Base-by-base conservation (phyloP, 2,113 vertebrate species). In the Callionymus lyra region DNA sequence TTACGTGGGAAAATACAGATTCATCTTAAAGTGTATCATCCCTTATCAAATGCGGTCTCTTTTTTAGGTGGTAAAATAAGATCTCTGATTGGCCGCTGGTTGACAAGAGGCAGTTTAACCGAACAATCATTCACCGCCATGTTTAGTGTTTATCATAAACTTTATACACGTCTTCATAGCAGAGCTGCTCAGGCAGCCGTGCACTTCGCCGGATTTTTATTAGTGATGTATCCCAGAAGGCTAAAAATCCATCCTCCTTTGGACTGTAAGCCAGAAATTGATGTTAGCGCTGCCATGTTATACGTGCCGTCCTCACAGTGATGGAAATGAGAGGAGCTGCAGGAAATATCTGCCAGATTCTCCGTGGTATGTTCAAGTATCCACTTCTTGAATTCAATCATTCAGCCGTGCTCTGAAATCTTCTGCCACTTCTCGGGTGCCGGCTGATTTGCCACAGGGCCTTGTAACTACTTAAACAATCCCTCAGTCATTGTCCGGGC, bases 281-380 rank as follows among this genome's bases (percentile, higher is more conserved):
- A 70, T 76, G 70, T 76, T 76, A 78, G 65, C 18, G 54, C 70
- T 67, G 55, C 59, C 44, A 61, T 71, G 64, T 74, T 67, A 62
- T 64, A 71, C 54, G 59, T 69, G 58, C 66, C 62, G 51, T 75
- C 66, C 56, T 54, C 63, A 59, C 57, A 61, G 57, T 56, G 56
- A 31, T 65, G 51, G 50, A 66, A 58, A 74, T 56, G 60, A 74
- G 59, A 60, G 32, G 40, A 57, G 53, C 59, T 32, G 48, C 44
- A 47, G 62, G 66, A 66, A 67, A 67, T 71, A 74, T 65, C 59
- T 50, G 50, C 67, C 33, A 45, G 63, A 70, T 74, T 63, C 46
- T 74, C 52, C 46, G 44, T 51, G 64, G 57, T 68, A 53, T 61
- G 56, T 54, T 68, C 12, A 6, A 62, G 55, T 63, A 34, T 44